Evolutionary conservation across 2,113 vertebrate species (phyloP).

Genomic region (Colistium nudipinnis): DNA sequence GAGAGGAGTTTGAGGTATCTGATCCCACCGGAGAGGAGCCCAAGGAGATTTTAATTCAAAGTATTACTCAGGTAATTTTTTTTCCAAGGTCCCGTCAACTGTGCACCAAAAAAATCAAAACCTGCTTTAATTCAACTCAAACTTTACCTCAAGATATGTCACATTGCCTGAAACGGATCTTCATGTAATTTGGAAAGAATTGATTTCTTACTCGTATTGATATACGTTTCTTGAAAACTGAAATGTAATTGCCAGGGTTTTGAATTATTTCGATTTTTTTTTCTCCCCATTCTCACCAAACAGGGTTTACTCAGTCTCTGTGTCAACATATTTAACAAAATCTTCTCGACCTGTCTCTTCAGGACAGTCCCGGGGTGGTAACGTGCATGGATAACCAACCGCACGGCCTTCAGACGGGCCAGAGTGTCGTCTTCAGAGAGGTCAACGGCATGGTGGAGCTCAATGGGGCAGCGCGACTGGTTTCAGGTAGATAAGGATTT

Average conservation of each 20-base stretch:
- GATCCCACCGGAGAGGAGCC: conserved; percentile 96
- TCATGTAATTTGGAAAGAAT: too few relatives aligned
- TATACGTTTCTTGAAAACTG: too few relatives aligned
- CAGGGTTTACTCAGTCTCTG: too few relatives aligned
- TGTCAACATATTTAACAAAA: not conserved
- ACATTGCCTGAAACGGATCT: too few relatives aligned
- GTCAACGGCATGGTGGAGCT: conserved; percentile 92
- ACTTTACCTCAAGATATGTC: too few relatives aligned
- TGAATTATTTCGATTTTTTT: too few relatives aligned
- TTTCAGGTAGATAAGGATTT: conserved; percentile 85
- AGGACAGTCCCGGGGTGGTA: conserved; percentile 90
- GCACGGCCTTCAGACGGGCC: conserved; percentile 93
- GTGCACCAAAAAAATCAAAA: not conserved
- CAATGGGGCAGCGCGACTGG: conserved; percentile 85
- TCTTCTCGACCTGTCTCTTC: not conserved
- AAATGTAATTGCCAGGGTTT: too few relatives aligned
- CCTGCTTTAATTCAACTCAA: too few relatives aligned
- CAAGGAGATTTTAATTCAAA: conserved; percentile 96
- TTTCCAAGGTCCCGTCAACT: not conserved
- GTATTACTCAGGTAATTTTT: conserved; percentile 88
- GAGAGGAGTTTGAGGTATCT: conserved; percentile 93
- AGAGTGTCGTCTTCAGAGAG: conserved; percentile 92
- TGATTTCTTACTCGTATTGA: too few relatives aligned
- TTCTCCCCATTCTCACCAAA: too few relatives aligned
- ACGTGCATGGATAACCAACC: conserved; percentile 95